These are phyloP conservation scores for Pogonognathellus flavescens DNA, from an alignment of 1,140 invertebrate genomes.

Conservation along the genomic window DNA sequence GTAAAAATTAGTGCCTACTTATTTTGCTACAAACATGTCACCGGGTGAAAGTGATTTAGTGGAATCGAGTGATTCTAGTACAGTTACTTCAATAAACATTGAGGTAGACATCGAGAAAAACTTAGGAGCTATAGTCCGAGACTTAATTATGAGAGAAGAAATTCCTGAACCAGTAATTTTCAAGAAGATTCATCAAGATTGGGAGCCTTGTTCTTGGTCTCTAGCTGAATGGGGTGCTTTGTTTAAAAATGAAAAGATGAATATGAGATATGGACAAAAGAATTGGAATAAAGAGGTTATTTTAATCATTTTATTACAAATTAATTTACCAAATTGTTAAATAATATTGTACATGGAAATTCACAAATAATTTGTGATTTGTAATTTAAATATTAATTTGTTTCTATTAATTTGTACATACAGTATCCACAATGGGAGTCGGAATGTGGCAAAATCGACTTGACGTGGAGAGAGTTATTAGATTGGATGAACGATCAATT, in stretches of 20 bases:
- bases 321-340: no score
- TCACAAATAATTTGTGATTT: no score
- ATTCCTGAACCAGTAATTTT: constrained; percentile 63
- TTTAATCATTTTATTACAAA: neutral
- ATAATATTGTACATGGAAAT: no score
- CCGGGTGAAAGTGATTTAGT: neutral
- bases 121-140: constrained; percentile 34
- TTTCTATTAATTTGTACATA: constrained; percentile 60
- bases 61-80: neutral
- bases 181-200: constrained; percentile 63
- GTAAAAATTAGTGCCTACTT: neutral
- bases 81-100: neutral
- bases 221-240: constrained; percentile 66
- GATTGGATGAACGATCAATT: constrained; percentile 67
- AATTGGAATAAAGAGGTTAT: constrained; percentile 44
- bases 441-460: constrained; percentile 73
- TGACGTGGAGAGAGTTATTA: constrained; percentile 78
- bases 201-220: constrained; percentile 67
- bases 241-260: constrained; percentile 62
- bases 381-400: constrained; percentile 18
- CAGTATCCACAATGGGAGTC: constrained; percentile 84
- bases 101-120: constrained; percentile 18
- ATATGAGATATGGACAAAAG: constrained; percentile 62
- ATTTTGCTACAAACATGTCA: neutral
- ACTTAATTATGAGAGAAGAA: constrained; percentile 56